phyloP scores from a whole-genome alignment of 2,888 invertebrate species.

The Philopedon plagiatum region DNA sequence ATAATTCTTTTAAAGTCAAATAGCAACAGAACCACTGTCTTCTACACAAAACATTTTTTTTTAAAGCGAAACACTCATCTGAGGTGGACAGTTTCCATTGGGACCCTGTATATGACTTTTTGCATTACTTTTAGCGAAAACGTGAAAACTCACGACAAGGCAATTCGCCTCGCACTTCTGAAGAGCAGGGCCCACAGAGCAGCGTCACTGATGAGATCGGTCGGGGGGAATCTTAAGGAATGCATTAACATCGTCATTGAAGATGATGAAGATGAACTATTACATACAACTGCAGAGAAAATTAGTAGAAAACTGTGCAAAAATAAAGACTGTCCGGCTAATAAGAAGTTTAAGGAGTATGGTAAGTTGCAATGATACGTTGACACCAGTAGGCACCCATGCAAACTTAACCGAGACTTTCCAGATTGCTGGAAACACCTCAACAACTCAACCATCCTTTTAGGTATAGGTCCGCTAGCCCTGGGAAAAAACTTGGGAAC shows the following conservation, averaged over 20 bases:
- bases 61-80: too few relatives aligned
- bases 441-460: background rate
- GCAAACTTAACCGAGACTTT: too few relatives aligned
- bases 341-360: constrained; percentile 64
- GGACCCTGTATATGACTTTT: too few relatives aligned
- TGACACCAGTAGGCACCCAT: background rate
- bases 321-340: constrained; percentile 65
- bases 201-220: constrained; percentile 11
- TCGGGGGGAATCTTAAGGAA: constrained; percentile 14
- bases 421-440: too few relatives aligned
- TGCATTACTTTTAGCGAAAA: constrained; percentile 42
- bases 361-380: constrained; percentile 54
- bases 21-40: too few relatives aligned
- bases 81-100: too few relatives aligned
- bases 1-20: too few relatives aligned
- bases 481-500: constrained; percentile 63
- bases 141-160: constrained; percentile 36
- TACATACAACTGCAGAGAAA: constrained; percentile 58
- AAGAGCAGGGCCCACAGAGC: constrained; percentile 4
- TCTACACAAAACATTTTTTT: too few relatives aligned
- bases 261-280: constrained; percentile 24
- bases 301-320: constrained; percentile 61
- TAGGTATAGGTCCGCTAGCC: constrained; percentile 64
- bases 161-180: constrained; percentile 28
- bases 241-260: background rate